Conservation (phyloP, 2,888 invertebrate species). For the Alviniconcha strummeri region DNA sequence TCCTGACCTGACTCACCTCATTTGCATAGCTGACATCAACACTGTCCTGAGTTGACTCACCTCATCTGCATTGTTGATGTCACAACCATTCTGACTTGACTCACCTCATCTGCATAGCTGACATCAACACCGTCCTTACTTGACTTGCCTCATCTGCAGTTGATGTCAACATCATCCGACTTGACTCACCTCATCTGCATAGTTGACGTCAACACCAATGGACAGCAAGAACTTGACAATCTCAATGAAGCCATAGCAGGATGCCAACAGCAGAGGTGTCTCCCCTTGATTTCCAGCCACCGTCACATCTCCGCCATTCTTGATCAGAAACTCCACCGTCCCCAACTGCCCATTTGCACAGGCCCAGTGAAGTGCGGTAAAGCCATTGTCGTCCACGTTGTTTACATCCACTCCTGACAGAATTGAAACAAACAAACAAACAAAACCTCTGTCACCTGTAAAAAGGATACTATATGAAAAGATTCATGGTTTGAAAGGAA, state of each 20-base stretch:
- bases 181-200: constrained; percentile 82
- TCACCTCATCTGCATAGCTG: neutral
- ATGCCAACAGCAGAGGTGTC: constrained; percentile 86
- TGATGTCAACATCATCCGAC: neutral
- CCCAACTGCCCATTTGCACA: constrained; percentile 72
- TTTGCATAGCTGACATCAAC: no score
- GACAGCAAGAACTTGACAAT: constrained; percentile 83
- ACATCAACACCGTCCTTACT: neutral
- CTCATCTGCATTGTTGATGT: neutral
- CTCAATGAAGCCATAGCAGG: constrained; percentile 85
- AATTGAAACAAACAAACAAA: neutral
- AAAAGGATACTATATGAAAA: no score
- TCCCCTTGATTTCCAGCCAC: constrained; percentile 81
- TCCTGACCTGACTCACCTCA: no score
- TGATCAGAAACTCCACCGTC: constrained; percentile 67
- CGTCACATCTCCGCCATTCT: constrained; percentile 76
- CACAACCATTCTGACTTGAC: neutral
- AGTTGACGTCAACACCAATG: constrained; percentile 81
- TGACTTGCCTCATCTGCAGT: no score
- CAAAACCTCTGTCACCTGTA: no score
- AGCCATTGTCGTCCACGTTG: constrained; percentile 82
- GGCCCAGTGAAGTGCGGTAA: constrained; percentile 76
- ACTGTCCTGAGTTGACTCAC: neutral
- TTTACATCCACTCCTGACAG: constrained; percentile 55
- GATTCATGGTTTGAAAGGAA: no score